Base-by-base conservation (phyloP, 1,140 invertebrate genomes). In the Aphelinus certus region DNA sequence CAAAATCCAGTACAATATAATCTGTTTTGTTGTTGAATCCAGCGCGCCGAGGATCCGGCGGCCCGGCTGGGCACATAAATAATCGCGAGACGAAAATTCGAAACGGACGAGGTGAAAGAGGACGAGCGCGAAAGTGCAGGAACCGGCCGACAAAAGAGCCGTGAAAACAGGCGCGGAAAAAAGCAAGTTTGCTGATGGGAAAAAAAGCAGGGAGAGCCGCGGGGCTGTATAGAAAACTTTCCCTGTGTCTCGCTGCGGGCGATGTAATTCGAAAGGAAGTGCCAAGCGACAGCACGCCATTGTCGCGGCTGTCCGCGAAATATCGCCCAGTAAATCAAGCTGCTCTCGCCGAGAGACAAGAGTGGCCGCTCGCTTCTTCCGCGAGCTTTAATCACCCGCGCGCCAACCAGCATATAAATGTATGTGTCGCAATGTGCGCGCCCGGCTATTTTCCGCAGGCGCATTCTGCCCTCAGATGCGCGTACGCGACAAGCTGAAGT, bases 241-340 rank as follows among this genome's bases (percentile, higher is more conserved):
- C 70, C 45, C 7, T 62, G 48, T 43, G 65, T 56, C 73, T 51
- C 71, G 7, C 6, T 2, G 55, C 49, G 51, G 78, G 81, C 76
- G 82, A 81, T 84, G 83, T 85, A 85, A 85, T 85, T 84, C 81
- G 84, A 84, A 84, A 84, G 83, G 82, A 85, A 85, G 83, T 85
- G 83, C 82, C 83, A 81, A 84, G 82, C 81, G 83, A 77, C 69
- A 56, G 78, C 78, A 26, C 26, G 78, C 84, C 82, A 86, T 86
- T 86, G 84, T 85, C 84, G 80, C 78, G 78, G 76, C 79, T 79
- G 79, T 79, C 84, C 80, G 84, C 84, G 83, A 85, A 85, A 86
- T 86, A 86, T 86, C 84, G 80, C 78, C 82, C 84, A 81, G 84
- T 86, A 86, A 86, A 86, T 86, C 84, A 86, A 84, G 83, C 81